Evolutionary conservation across 2,113 vertebrate species (phyloP), one percentile per base, ranked within the genome.

Genomic region (Blennius ocellaris): DNA sequence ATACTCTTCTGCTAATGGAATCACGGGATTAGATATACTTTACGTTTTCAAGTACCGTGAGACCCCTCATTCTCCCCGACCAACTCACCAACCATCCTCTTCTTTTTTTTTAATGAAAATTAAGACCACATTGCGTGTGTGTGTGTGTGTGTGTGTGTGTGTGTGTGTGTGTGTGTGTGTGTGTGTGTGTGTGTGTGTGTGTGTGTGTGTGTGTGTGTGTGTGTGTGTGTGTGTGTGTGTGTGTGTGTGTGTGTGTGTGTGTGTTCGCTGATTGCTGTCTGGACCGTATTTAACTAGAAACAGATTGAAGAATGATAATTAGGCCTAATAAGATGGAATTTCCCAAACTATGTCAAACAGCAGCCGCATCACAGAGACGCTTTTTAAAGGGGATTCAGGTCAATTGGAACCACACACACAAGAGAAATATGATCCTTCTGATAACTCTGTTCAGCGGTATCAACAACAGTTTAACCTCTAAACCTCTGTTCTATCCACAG

Each of bases 291-390:
- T 90, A 91, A 92, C 87, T 89, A 90, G 88, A 92, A 91, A 86
- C 91, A 92, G 91, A 92, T 91, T 93, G 84, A 93, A 91, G 90
- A 93, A 93, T 89, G 92, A 92, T 93, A 93, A 93, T 94, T 90
- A 92, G 83, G 53, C 66, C 84, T 93, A 92, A 90, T 92, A 84
- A 82, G 77, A 81, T 85, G 88, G 92, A 93, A 92, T 92, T 92
- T 91, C 76, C 84, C 79, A 41, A 43, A 87, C 73, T 85, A 80
- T 90, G 90, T 90, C 84, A 84, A 92, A 90, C 70, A 75, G 86
- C 86, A 92, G 88, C 80, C 51, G 73, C 75, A 82, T 86, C 68
- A 83, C 70, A 80, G 76, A 53, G 62, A 48, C 79, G 81, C 69
- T 75, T 88, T 85, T 64, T 62, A 83, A 83, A 73, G 37, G 73